Conservation (phyloP, 2,888 invertebrate genomes). For the Xanthorhoe designata region DNA sequence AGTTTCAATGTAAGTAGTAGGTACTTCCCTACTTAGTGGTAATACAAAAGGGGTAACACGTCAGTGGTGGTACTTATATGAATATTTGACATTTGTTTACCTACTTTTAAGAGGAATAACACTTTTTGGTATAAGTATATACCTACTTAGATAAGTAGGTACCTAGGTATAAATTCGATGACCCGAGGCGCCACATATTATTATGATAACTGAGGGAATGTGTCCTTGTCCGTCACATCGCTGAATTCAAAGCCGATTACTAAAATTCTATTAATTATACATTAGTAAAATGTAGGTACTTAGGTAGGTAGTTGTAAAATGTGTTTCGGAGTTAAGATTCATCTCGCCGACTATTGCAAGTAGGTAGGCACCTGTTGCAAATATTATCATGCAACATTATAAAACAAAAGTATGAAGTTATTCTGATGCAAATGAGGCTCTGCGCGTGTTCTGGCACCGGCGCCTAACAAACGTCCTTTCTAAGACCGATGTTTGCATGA, state of each 20-base stretch:
- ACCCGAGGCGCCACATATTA: conserved; percentile 56
- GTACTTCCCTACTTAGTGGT: too few species aligned
- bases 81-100: too few species aligned
- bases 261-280: background rate
- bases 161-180: background rate
- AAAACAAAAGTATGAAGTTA: conserved; percentile 46
- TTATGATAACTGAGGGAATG: conserved; percentile 53
- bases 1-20: too few species aligned
- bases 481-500: conserved; percentile 13
- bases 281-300: too few species aligned
- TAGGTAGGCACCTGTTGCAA: background rate
- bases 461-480: conserved; percentile 50
- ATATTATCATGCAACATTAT: conserved; percentile 8
- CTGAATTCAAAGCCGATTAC: conserved; percentile 58
- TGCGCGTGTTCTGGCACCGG: conserved; percentile 52
- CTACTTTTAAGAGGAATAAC: too few species aligned
- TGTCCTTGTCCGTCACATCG: conserved; percentile 37
- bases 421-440: conserved; percentile 65
- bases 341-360: background rate
- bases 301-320: background rate
- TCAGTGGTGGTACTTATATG: too few species aligned
- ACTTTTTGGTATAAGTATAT: too few species aligned
- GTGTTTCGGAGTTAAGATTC: background rate
- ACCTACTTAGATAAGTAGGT: too few species aligned
- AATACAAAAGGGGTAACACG: too few species aligned